Evolutionary conservation across 2,113 vertebrate species (phyloP).

Genomic region (Sinocyclocheilus grahami): DNA sequence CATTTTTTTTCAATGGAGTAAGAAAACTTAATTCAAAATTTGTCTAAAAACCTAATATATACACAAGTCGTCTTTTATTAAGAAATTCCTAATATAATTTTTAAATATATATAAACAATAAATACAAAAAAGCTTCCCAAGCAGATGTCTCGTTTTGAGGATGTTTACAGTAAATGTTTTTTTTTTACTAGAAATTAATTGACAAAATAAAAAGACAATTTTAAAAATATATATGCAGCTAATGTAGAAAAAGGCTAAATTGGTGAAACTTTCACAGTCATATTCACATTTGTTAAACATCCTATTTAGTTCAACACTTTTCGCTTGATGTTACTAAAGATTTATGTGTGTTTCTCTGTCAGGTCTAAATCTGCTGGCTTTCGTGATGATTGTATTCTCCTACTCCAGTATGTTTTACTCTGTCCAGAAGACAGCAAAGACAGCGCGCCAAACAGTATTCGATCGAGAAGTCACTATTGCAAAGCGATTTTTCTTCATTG

Average conservation of each 20-base stretch:
- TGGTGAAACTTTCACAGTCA: too few species aligned
- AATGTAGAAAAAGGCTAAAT: too few species aligned
- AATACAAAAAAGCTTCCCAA: neutral
- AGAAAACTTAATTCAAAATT: neutral
- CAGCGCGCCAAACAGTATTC: neutral
- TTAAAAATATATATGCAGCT: too few species aligned
- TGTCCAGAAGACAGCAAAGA: slow-evolving; percentile 59
- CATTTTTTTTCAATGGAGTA: neutral
- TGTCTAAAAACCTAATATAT: neutral
- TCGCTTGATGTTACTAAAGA: neutral
- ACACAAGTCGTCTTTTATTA: neutral
- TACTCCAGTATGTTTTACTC: slow-evolving; percentile 71
- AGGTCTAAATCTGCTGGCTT: slow-evolving; percentile 70
- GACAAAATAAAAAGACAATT: too few species aligned
- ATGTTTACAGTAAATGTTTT: too few species aligned
- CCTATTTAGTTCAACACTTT: neutral
- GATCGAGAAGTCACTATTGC: slow-evolving; percentile 66
- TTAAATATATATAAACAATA: neutral
- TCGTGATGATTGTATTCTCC: slow-evolving; percentile 69
- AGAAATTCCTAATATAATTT: too few species aligned
- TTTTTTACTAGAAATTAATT: too few species aligned
- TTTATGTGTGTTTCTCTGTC: slow-evolving; percentile 27
- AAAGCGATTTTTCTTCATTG: slow-evolving; percentile 70
- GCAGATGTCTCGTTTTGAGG: too few species aligned
- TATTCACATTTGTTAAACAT: neutral